A percentile compares a stretch with the other conserved stretches of the same genome.
phyloP scores from a whole-genome alignment of 2,888 invertebrate species.

The Ormia ochracea region DNA sequence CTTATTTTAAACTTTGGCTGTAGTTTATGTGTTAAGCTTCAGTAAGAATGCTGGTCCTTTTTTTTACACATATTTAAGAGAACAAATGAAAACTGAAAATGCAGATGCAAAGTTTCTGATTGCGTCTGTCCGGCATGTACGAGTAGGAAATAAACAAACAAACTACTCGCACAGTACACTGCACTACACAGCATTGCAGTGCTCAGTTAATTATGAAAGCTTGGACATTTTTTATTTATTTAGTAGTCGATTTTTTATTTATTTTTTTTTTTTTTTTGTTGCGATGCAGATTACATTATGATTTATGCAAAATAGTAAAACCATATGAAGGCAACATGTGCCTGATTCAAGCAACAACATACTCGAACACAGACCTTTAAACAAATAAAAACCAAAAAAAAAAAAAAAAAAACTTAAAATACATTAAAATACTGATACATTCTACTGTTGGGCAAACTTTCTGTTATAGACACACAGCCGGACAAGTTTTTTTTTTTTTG shows the following conservation, averaged over 20 bases:
- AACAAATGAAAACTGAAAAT: constrained; percentile 24
- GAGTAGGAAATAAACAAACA: constrained; percentile 19
- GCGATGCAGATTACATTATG: constrained; percentile 77
- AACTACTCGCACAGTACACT: background rate
- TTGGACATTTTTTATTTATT: constrained; percentile 75
- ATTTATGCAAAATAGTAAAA: constrained; percentile 77
- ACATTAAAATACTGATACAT: background rate
- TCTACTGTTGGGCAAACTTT: constrained; percentile 16
- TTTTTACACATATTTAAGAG: background rate
- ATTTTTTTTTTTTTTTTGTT: constrained; percentile 60
- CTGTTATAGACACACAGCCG: background rate
- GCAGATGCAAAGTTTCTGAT: constrained; percentile 63
- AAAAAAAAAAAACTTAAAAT: too few relatives aligned
- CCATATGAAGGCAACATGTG: constrained; percentile 75
- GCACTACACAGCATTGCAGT: constrained; percentile 53
- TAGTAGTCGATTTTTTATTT: constrained; percentile 24
- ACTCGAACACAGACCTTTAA: background rate
- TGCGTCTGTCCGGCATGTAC: constrained; percentile 66
- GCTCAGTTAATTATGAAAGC: constrained; percentile 77
- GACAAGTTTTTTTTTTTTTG: background rate
- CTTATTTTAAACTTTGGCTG: constrained; percentile 44
- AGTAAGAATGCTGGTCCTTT: constrained; percentile 63
- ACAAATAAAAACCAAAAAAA: constrained; percentile 18
- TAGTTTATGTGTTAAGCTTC: constrained; percentile 62
- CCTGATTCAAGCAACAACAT: constrained; percentile 60